Percentiles rank a stretch among this genome's conserved stretches.
Conservation (phyloP, 2,888 invertebrate genomes). For the Epinotia bilunana region DNA sequence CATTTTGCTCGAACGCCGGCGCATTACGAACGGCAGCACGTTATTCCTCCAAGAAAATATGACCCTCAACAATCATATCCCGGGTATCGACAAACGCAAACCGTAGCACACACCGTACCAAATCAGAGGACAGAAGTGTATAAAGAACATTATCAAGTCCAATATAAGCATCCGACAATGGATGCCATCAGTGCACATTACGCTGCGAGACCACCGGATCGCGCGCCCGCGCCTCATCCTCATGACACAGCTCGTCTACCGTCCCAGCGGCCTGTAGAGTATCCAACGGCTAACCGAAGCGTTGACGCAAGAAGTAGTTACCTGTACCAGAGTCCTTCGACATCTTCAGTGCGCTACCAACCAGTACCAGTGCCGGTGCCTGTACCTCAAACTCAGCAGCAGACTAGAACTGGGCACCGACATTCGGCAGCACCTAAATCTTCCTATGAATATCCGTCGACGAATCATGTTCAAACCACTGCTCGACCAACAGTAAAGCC, state of each 20-base stretch:
- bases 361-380: slow-evolving; percentile 61
- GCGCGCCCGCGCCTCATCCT: slow-evolving; percentile 63
- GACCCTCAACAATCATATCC: slow-evolving; percentile 78
- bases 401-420: slow-evolving; percentile 65
- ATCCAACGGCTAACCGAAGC: slow-evolving; percentile 62
- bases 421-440: slow-evolving; percentile 66
- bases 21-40: slow-evolving; percentile 73
- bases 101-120: slow-evolving; percentile 64
- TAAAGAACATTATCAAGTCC: slow-evolving; percentile 61
- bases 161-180: slow-evolving; percentile 68
- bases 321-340: slow-evolving; percentile 70
- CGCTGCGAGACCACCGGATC: slow-evolving; percentile 65
- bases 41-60: slow-evolving; percentile 72
- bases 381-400: slow-evolving; percentile 64
- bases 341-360: slow-evolving; percentile 69
- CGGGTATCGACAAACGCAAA: slow-evolving; percentile 70
- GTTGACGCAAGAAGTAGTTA: slow-evolving; percentile 67
- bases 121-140: slow-evolving; percentile 68
- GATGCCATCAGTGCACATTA: slow-evolving; percentile 69
- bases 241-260: slow-evolving; percentile 67
- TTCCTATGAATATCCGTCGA: slow-evolving; percentile 67
- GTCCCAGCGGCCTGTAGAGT: slow-evolving; percentile 61
- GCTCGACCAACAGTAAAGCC: slow-evolving; percentile 70
- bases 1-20: slow-evolving; percentile 64
- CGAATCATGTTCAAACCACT: slow-evolving; percentile 70